Base-by-base conservation (phyloP, 2,113 vertebrate species). In the Typhlomys cinereus region DNA sequence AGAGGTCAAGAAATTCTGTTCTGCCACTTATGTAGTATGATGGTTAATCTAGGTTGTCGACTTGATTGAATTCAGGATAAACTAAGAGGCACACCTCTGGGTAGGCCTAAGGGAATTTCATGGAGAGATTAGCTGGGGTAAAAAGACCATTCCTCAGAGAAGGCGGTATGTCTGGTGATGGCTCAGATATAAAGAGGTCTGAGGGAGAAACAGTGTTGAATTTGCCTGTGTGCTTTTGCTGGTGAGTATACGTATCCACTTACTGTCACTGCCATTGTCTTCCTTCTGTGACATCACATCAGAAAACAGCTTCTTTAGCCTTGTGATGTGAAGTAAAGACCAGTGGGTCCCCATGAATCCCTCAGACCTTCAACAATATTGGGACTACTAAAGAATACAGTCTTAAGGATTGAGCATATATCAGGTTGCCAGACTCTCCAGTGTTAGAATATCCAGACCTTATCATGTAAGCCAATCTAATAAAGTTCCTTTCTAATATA, bases 1-100 rank as follows among this genome's bases (percentile, higher is more conserved):
- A 89, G 13, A 86, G 39, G 4, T 89, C 15, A 86, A 79, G 21
- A 27, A 89, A 85, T 59, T 88, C 73, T 88, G 10, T 84, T 71
- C 20, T 84, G 23, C 20, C 34, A 20, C 9, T 84, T 75, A 59
- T 89, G 39, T 41, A 27, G 27, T 81, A 12, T 23, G 46, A 46
- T 34, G 3, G 39, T 62, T 62, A 62, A 81, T 81, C 8, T 62
- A 62, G 78, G 17, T 81, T 81, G 54, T 81, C 39, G 23, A 11
- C 54, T 81, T 81, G 36, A 23, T 34, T 46, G 39, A 39, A 81
- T 62, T 29, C 46, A 11, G 39, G 59, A 62, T 46, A 39, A 62
- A 44, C 15, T 46, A 81, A 62, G 57, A 46, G 10, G 21, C 57
- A 57, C 41, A 15, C 10, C 39, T 34, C 39, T 44, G 20, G 34